These are phyloP conservation scores for Etheostoma nigrum DNA, from an alignment of 2,797 vertebrate species.

Conservation along the genomic window DNA sequence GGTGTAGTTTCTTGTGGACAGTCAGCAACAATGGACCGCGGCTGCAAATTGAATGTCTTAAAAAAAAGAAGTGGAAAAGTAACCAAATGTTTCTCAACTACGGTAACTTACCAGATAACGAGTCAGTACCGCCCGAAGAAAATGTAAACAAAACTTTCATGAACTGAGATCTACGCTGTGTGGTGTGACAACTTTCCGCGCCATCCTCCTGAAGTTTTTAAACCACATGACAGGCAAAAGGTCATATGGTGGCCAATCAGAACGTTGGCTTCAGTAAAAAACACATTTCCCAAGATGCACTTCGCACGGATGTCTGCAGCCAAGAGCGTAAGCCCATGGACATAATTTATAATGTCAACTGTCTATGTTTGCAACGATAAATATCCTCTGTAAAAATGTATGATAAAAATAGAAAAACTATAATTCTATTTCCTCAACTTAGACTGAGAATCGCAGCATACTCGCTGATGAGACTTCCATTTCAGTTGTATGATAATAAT, in stretches of 20 bases:
- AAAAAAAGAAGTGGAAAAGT: background rate
- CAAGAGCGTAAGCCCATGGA: no score
- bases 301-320: background rate
- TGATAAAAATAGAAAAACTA: no score
- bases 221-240: constrained; percentile 78
- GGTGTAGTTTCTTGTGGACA: background rate
- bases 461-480: background rate
- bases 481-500: background rate
- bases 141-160: constrained; percentile 3
- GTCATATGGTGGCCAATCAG: constrained; percentile 69
- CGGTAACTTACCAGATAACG: constrained; percentile 34
- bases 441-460: background rate
- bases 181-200: constrained; percentile 70
- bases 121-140: background rate
- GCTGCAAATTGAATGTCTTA: background rate
- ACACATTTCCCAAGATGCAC: constrained; percentile 70
- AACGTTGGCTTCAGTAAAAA: constrained; percentile 2
- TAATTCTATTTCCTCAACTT: no score
- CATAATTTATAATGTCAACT: no score
- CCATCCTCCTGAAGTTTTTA: constrained; percentile 74
- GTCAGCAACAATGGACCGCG: background rate
- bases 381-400: no score
- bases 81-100: fast-evolving
- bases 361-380: no score
- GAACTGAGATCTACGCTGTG: fast-evolving